phyloP scores from a whole-genome alignment of 1,140 invertebrate genomes.

The Stegodyphus dumicola region DNA sequence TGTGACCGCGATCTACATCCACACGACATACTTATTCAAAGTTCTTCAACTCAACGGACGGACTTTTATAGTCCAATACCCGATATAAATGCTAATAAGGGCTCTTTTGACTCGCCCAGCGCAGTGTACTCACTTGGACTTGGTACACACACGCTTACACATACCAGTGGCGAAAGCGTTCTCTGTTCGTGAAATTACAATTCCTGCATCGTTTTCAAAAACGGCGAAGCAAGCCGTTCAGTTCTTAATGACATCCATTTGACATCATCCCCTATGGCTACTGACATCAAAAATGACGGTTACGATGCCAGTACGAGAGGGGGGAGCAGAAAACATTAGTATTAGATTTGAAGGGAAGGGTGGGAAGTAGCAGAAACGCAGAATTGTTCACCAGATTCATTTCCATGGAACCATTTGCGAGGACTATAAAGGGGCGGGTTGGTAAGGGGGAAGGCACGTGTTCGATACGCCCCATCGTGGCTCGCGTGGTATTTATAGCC shows the following conservation, averaged over 20 bases:
- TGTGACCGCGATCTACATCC: too few species aligned
- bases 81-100: conserved; percentile 52
- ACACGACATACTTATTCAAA: too few species aligned
- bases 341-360: neutral
- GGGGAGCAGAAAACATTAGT: conserved; percentile 35
- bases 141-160: neutral
- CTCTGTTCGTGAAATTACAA: conserved; percentile 29
- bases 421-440: conserved; percentile 42
- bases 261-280: conserved; percentile 58
- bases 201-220: conserved; percentile 48
- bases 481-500: conserved; percentile 45
- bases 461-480: conserved; percentile 1
- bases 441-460: neutral
- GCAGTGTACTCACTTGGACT: neutral
- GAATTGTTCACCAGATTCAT: conserved; percentile 59
- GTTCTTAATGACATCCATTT: conserved; percentile 58
- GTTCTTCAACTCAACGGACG: too few species aligned
- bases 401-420: conserved; percentile 53
- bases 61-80: conserved; percentile 4
- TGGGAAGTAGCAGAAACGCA: conserved; percentile 6
- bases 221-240: conserved; percentile 24
- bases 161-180: neutral
- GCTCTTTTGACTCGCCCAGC: too few species aligned
- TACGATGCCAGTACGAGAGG: conserved; percentile 19
- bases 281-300: conserved; percentile 59